Evolutionary conservation across 23 tunicate genomes (phyloP), one percentile per base, ranked within the genome.

Genomic region (Diplosoma virens): DNA sequence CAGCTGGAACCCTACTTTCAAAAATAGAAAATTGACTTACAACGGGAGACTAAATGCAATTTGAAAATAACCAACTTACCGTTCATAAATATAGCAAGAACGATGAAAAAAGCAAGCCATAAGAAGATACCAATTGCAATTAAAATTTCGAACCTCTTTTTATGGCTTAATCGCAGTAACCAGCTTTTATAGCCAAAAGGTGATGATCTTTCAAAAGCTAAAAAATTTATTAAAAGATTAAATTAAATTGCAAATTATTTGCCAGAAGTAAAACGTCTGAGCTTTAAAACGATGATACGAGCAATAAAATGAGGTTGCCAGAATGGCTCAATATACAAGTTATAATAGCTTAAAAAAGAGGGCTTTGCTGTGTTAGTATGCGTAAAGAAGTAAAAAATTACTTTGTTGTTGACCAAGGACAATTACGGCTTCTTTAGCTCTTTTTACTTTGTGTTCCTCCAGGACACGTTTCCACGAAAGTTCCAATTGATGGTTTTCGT

Each of bases 41-140:
- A n/a, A n/a, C n/a, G n/a, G n/a, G n/a, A n/a, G n/a, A n/a, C n/a
- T n/a, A n/a, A n/a, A n/a, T n/a, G n/a, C n/a, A 41, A 7, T 41
- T 41, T 41, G 50, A 11, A 58, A 58, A 16, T 20, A 37, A 41
- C 16, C 20, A 3, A 61, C 71, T 58, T 70, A 74, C 93, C 86
- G 75, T 86, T 86, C 79, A 87, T 66, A 25, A 76, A 63, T 29
- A 87, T 87, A 25, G 95, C 95, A 11, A 87, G 73, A 17, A 76
- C 87, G 25, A 87, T 59, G 79, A 87, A 87, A 41, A 87, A 81
- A 21, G 82, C 83, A 21, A 87, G 29, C 95, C 95, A 87, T 55
- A 87, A 25, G 46, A 75, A 56, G 22, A 87, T 59, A 0, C 95
- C 95, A 67, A 76, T 33, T 20, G 75, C 78, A 31, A 87, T 76